Conservation (phyloP, 2,113 vertebrate genomes). For the Paramormyrops kingsleyae region DNA sequence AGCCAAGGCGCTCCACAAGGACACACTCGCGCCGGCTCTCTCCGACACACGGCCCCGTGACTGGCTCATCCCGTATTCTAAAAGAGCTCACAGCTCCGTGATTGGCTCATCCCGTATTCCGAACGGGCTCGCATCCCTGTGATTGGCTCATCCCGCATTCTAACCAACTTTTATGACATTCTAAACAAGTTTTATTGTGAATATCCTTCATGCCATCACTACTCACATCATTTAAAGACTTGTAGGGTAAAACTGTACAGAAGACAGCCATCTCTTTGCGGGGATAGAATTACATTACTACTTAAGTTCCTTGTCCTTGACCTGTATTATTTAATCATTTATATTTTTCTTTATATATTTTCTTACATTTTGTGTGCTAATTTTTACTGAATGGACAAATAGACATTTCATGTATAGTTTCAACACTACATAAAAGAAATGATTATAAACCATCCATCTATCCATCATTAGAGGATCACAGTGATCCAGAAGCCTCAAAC, state of each 20-base stretch:
- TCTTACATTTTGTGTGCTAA: not conserved
- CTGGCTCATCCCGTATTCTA: not conserved
- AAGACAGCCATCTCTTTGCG: not conserved
- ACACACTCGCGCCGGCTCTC: not conserved
- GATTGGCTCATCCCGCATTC: constrained; percentile 11
- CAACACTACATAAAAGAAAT: not conserved
- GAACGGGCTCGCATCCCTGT: not conserved
- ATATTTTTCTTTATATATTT: not conserved
- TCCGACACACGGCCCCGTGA: constrained; percentile 4
- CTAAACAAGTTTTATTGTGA: not conserved
- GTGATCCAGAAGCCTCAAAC: not conserved
- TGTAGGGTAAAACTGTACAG: not conserved
- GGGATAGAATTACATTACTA: too few species aligned
- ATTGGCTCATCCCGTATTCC: not conserved
- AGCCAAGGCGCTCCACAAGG: constrained; percentile 23
- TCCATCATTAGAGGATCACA: not conserved
- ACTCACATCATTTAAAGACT: not conserved
- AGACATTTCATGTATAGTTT: not conserved
- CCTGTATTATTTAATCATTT: not conserved
- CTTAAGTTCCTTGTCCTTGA: not conserved
- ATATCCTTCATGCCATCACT: not conserved
- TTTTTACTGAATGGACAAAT: not conserved
- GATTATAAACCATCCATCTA: not conserved
- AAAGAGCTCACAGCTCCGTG: not conserved
- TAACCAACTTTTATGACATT: not conserved